A percentile compares a stretch with the other conserved stretches of the same genome.
Evolutionary conservation across 2,113 vertebrate genomes (phyloP).

Genomic region (Heliornis fulica): DNA sequence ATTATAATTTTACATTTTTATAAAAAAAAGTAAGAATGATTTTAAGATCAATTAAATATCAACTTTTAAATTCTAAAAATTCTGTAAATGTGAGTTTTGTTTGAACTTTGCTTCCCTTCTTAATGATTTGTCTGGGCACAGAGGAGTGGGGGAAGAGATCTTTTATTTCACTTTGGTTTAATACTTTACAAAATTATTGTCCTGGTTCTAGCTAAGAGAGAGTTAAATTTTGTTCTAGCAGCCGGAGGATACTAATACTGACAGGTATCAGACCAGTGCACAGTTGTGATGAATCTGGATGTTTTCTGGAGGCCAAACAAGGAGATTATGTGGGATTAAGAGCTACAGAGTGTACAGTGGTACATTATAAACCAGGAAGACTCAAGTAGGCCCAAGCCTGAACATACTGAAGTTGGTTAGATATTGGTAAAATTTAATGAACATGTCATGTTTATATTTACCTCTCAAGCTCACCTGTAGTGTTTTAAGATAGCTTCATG

Average conservation of each 20-base stretch:
- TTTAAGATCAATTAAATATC: neutral
- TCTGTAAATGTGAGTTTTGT: neutral
- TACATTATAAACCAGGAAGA: neutral
- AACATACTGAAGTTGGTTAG: neutral
- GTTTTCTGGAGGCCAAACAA: neutral
- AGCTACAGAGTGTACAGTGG: neutral
- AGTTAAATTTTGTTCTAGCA: no score
- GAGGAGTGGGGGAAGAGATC: no score
- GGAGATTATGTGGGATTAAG: neutral
- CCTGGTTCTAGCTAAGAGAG: no score
- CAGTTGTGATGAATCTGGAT: accelerated
- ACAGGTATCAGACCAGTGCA: neutral
- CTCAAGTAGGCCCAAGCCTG: no score
- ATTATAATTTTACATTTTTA: neutral
- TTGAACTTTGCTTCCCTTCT: accelerated
- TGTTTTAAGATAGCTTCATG: neutral
- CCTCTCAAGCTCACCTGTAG: neutral
- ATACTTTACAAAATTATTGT: neutral
- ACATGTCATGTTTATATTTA: neutral
- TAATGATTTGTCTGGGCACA: accelerated
- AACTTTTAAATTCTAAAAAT: neutral
- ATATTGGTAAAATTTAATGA: neutral
- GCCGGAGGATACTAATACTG: no score
- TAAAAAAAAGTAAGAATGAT: neutral
- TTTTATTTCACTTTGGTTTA: neutral